A percentile compares a stretch with the other conserved stretches of the same genome.
Evolutionary conservation across 2,797 vertebrate species (phyloP).

Genomic region (Botia almorhae): DNA sequence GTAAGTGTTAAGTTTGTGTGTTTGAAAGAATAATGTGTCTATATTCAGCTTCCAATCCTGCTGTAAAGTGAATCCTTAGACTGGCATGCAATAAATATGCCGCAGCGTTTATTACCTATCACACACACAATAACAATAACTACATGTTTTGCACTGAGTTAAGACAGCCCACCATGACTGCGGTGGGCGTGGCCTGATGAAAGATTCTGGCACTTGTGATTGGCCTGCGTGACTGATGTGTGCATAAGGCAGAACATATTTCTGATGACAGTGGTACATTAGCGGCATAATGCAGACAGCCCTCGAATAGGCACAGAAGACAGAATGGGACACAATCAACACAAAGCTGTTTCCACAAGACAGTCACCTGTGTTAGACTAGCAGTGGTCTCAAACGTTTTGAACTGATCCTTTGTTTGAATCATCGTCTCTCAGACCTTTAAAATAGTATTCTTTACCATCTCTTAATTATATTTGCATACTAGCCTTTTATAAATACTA

Average conservation of each 20-base stretch:
- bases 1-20: background rate
- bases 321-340: conserved; percentile 19
- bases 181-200: conserved; percentile 76
- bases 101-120: conserved; percentile 3
- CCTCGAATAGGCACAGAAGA: conserved; percentile 44
- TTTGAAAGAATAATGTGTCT: conserved; percentile 13
- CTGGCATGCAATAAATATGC: conserved; percentile 29
- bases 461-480: conserved; percentile 51
- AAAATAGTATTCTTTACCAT: conserved; percentile 16
- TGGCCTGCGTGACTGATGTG: conserved; percentile 48
- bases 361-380: conserved; percentile 20
- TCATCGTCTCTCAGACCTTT: conserved; percentile 2
- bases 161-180: conserved; percentile 74
- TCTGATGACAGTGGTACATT: conserved; percentile 55
- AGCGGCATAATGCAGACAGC: conserved; percentile 20
- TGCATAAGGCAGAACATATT: conserved; percentile 65
- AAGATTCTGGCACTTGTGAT: conserved; percentile 82
- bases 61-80: conserved; percentile 32
- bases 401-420: conserved; percentile 26
- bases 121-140: conserved; percentile 57
- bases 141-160: conserved; percentile 66
- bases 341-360: conserved; percentile 23
- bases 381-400: conserved; percentile 42
- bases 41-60: conserved; percentile 1
- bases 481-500: conserved; percentile 34